These are phyloP conservation scores for Orbicella faveolata DNA, from an alignment of 64 coral and sea anemone genomes.

Conservation along the genomic window DNA sequence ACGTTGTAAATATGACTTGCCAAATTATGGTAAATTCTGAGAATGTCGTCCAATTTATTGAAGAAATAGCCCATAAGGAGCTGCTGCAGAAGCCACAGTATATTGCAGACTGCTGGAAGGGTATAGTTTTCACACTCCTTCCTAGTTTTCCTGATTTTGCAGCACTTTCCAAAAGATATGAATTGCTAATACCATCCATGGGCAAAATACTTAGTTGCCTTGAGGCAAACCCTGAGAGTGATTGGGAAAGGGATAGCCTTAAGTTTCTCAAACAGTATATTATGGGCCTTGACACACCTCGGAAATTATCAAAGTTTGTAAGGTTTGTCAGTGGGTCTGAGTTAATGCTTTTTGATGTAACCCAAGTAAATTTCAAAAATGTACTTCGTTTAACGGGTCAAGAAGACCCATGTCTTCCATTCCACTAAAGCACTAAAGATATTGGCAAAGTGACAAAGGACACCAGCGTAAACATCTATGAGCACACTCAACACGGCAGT, in stretches of 20 bases:
- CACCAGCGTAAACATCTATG: too few relatives aligned
- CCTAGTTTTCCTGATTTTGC: too few relatives aligned
- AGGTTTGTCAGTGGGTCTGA: background rate
- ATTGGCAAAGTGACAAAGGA: too few relatives aligned
- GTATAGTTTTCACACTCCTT: too few relatives aligned
- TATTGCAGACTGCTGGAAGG: background rate
- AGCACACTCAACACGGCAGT: too few relatives aligned
- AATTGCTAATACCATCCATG: background rate
- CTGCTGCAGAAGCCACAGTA: background rate
- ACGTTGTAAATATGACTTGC: background rate
- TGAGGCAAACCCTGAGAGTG: background rate
- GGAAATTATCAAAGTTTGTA: constrained; percentile 63
- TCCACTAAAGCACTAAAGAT: too few relatives aligned
- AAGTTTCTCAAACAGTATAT: constrained; percentile 31
- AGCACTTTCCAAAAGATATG: background rate
- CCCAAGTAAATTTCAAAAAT: too few relatives aligned
- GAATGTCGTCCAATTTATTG: background rate
- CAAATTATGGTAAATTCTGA: background rate
- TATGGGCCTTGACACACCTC: constrained; percentile 9
- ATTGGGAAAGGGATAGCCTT: constrained; percentile 32
- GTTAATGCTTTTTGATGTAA: constrained; percentile 12
- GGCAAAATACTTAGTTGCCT: constrained; percentile 8
- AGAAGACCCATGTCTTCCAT: too few relatives aligned
- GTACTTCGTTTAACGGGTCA: too few relatives aligned
- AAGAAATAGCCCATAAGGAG: constrained; percentile 10